Conservation (phyloP, 2,888 invertebrate genomes). For the Lasioglossum marginatum region DNA sequence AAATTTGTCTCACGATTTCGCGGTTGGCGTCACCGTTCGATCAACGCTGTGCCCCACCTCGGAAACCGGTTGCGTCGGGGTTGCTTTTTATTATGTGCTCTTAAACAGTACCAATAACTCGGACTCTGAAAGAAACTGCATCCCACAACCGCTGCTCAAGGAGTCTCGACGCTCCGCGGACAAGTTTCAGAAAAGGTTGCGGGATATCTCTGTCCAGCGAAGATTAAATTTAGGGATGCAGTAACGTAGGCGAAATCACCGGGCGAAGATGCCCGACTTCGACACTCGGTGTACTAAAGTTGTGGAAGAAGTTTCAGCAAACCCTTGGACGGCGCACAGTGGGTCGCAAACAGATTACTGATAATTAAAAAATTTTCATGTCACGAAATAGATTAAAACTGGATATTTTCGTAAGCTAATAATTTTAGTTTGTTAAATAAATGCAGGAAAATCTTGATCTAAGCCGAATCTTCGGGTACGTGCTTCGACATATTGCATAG, state of each 20-base stretch:
- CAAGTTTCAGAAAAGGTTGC: constrained; percentile 17
- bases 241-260: background rate
- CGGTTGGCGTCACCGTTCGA: constrained; percentile 50
- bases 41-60: constrained; percentile 46
- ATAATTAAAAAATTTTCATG: too few species aligned
- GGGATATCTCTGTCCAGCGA: background rate
- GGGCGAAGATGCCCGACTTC: background rate
- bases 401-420: too few species aligned
- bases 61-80: constrained; percentile 69
- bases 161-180: background rate
- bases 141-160: background rate
- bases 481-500: too few species aligned
- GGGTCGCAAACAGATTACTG: too few species aligned
- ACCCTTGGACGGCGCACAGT: too few species aligned
- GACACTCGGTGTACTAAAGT: background rate
- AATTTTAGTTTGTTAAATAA: too few species aligned
- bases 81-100: constrained; percentile 49
- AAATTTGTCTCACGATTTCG: constrained; percentile 58
- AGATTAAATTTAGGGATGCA: constrained; percentile 11
- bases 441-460: too few species aligned
- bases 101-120: constrained; percentile 45
- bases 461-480: too few species aligned
- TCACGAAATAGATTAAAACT: too few species aligned
- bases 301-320: too few species aligned
- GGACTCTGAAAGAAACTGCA: constrained; percentile 32